Base-by-base conservation (phyloP, 2,113 vertebrate species). In the Phrynocephalus versicolor region DNA sequence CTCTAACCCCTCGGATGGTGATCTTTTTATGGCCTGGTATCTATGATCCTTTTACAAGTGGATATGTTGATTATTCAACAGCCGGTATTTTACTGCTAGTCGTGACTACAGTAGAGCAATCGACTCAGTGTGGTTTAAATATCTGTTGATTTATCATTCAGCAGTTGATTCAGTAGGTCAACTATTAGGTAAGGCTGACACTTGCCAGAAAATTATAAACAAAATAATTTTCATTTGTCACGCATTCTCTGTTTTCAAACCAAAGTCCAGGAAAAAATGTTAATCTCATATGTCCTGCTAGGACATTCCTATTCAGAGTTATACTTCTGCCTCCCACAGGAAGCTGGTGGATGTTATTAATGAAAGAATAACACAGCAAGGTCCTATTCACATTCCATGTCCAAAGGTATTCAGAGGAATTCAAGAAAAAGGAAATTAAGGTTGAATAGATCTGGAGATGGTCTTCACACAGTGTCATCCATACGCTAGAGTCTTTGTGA, bases 311-410 rank as follows among this genome's bases (percentile, higher is more conserved):
- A 55, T 12, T 3, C 41, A 51, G 45, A 70, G 70, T 81, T 41
- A 57, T 35, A 33, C 64, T 39, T 76, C 19, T 23, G 60, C 30
- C 27, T 79, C 10, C 58, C 33, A 58, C 51, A 73, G 35, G 35
- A 73, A 72, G 15, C 8, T 69, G 35, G 21, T 64, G 19, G 21
- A 67, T 79, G 9, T 18, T 1, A 0, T 14, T 67, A n/a, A 0
- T 60, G 0, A 0, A 3, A 79, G 73, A 6, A n/a, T 8, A 30
- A 7, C 0, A 1, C 7, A 45, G 23, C 70, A 33, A 0, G 39
- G 30, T 39, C 57, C 55, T 25, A 41, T 51, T 57, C 13, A 33
- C 6, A 58, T 55, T 35, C 60, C 64, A 1, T 64, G 3, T 1
- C 4, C 27, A 60, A 6, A 39, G 45, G n/a, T 7, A 57, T 25